Conservation (phyloP, 2,113 vertebrate species). For the Lepisosteus oculatus region DNA sequence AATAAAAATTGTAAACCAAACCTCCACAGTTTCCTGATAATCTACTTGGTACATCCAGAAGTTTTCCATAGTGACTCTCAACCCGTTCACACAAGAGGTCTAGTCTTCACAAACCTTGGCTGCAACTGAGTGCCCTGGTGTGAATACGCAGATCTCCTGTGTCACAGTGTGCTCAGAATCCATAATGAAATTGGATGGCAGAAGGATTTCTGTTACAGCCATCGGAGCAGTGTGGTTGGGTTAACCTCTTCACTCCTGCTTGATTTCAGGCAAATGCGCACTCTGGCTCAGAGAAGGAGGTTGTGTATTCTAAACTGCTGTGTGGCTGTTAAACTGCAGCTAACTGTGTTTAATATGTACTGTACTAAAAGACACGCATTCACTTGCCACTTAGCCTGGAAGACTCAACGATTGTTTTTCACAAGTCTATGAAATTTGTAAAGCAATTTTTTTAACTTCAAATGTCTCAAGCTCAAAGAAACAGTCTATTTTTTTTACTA, state of each 20-base stretch:
- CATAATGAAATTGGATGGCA: conserved; percentile 52
- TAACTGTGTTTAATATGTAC: too few relatives aligned
- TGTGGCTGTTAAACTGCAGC: too few relatives aligned
- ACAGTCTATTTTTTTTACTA: too few relatives aligned
- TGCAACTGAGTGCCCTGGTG: conserved; percentile 1
- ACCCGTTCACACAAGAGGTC: neutral
- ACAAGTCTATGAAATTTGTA: too few relatives aligned
- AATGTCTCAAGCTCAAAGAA: too few relatives aligned
- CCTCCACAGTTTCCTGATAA: conserved; percentile 60
- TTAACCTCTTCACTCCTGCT: conserved; percentile 3
- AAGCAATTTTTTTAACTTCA: too few relatives aligned
- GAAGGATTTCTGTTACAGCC: conserved; percentile 37
- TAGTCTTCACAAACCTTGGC: neutral
- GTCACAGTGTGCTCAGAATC: conserved; percentile 41
- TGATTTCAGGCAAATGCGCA: neutral
- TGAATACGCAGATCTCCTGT: conserved; percentile 31
- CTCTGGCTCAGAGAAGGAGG: too few relatives aligned
- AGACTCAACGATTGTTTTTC: too few relatives aligned
- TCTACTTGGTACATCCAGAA: conserved; percentile 87
- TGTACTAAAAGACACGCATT: too few relatives aligned
- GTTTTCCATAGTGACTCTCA: conserved; percentile 78
- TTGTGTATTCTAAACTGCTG: too few relatives aligned
- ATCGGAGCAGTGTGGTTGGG: conserved; percentile 6
- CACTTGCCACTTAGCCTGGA: too few relatives aligned
- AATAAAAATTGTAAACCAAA: conserved; percentile 39